These are phyloP conservation scores for Hemaris fuciformis DNA, from an alignment of 2,888 invertebrate genomes.

Conservation along the genomic window DNA sequence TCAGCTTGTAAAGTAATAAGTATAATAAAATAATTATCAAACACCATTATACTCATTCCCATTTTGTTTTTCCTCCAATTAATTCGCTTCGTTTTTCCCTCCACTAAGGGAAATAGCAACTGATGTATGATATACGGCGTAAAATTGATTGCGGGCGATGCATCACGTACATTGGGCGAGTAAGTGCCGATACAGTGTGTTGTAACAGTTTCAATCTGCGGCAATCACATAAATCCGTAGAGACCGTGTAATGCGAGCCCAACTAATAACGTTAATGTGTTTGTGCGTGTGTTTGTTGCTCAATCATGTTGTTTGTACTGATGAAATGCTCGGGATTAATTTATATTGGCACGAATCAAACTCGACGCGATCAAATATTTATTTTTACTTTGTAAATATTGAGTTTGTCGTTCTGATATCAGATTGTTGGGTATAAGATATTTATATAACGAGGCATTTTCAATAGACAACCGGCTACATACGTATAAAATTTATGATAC, in stretches of 20 bases:
- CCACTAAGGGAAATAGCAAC: neutral
- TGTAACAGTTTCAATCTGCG: neutral
- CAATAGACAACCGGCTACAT: too few relatives aligned
- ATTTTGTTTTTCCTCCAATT: too few relatives aligned
- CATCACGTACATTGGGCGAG: neutral
- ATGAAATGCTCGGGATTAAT: neutral
- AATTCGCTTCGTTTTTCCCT: neutral
- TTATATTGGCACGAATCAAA: neutral
- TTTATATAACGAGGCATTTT: neutral
- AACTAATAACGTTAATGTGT: conserved; percentile 6
- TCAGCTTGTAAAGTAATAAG: too few relatives aligned
- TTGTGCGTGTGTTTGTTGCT: neutral
- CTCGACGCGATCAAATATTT: neutral
- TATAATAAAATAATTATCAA: too few relatives aligned
- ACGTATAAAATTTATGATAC: too few relatives aligned
- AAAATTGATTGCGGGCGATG: neutral
- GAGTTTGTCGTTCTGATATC: neutral
- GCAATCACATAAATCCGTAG: conserved; percentile 1
- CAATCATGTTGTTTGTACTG: neutral
- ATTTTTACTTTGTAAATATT: neutral
- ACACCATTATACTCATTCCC: too few relatives aligned
- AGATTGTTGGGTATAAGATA: neutral
- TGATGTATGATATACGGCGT: neutral
- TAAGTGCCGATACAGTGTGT: conserved; percentile 1
- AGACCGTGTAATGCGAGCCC: neutral